Evolutionary conservation across 2,113 vertebrate genomes (phyloP).

Genomic region (Cyphomyrus discorhynchus): DNA sequence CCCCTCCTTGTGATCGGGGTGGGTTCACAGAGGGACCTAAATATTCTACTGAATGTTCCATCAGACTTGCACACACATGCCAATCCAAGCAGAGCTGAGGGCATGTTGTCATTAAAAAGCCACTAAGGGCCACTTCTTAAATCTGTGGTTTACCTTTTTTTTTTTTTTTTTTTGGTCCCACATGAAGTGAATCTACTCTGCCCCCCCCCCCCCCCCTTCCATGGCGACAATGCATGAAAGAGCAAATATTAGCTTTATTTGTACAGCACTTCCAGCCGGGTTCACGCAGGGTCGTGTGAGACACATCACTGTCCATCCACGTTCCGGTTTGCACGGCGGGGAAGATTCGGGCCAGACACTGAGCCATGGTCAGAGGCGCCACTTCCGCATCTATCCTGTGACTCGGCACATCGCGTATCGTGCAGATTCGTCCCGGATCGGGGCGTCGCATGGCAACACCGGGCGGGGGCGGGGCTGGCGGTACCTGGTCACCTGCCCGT

Average conservation of each 20-base stretch:
- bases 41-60: background rate
- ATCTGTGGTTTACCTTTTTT: background rate
- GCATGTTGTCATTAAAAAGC: background rate
- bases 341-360: background rate
- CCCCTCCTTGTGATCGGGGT: background rate
- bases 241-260: background rate
- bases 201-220: no score
- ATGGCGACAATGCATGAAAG: background rate
- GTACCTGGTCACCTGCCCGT: background rate
- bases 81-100: background rate
- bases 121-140: background rate
- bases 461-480: background rate
- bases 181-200: background rate
- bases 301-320: background rate
- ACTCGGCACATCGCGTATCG: background rate
- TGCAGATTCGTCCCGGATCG: background rate
- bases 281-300: background rate
- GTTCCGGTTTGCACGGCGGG: background rate
- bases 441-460: background rate
- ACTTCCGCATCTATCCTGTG: background rate
- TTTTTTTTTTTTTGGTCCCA: background rate
- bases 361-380: background rate
- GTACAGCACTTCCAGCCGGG: background rate
- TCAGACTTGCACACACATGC: background rate
- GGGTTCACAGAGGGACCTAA: background rate